These are phyloP conservation scores for Clanis bilineata DNA, from an alignment of 2,888 invertebrate species.

Conservation along the genomic window DNA sequence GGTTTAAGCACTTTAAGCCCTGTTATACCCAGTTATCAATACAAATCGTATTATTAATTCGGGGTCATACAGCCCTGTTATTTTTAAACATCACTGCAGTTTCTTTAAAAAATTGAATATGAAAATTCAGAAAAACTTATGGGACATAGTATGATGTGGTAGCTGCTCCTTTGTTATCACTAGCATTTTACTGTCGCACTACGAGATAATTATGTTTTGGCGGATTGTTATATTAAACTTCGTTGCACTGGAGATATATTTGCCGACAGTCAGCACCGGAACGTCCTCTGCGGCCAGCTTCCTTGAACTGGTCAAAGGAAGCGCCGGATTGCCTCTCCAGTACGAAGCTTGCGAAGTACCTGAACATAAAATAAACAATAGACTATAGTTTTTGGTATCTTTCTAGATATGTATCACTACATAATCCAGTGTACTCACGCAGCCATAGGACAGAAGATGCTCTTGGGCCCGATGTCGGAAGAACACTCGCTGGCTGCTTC, in stretches of 20 bases:
- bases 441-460: slow-evolving; percentile 95
- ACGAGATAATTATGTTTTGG: slow-evolving; percentile 34
- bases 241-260: slow-evolving; percentile 93
- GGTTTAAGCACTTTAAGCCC: background rate
- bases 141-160: background rate
- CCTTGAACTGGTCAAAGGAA: slow-evolving; percentile 90
- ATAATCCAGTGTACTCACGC: slow-evolving; percentile 86
- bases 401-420: too few species aligned
- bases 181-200: slow-evolving; percentile 37
- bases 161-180: slow-evolving; percentile 27
- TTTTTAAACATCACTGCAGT: too few species aligned
- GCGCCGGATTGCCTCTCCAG: slow-evolving; percentile 89
- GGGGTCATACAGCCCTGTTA: background rate
- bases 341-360: slow-evolving; percentile 93
- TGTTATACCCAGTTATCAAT: background rate
- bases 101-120: background rate
- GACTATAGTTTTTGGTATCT: too few species aligned
- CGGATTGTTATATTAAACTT: slow-evolving; percentile 83
- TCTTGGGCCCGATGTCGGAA: slow-evolving; percentile 89
- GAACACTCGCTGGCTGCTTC: slow-evolving; percentile 95
- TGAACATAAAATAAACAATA: slow-evolving; percentile 51
- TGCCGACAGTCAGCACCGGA: slow-evolving; percentile 93
- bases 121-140: background rate
- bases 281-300: slow-evolving; percentile 93
- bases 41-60: background rate